Percentiles rank a stretch among this genome's conserved stretches.
Evolutionary conservation across 2,113 vertebrate genomes (phyloP).

Genomic region (Turdus rufiventris): DNA sequence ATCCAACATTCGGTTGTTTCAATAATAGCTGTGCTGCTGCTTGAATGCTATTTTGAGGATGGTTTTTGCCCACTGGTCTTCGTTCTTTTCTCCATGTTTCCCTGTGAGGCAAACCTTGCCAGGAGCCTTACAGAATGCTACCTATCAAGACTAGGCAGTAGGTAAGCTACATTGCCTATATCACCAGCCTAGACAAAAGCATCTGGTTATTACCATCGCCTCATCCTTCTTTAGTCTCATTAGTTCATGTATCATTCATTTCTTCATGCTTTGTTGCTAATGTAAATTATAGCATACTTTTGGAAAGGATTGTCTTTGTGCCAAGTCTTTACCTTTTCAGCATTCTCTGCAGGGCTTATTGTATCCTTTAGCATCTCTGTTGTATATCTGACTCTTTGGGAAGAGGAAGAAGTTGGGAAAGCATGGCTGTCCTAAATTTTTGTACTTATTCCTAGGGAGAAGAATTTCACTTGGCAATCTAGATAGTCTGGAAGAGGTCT

Average conservation of each 20-base stretch:
- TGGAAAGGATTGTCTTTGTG: not conserved
- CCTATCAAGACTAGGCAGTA: conserved; percentile 6
- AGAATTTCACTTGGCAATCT: not conserved
- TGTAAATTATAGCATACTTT: not conserved
- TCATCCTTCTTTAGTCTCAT: not conserved
- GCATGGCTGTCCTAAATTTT: not conserved
- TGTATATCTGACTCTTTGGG: not conserved
- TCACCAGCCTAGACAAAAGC: not conserved
- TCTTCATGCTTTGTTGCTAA: not conserved
- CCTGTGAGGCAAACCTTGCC: not conserved
- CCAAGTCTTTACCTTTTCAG: not conserved
- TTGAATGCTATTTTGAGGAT: not conserved
- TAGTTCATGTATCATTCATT: not conserved
- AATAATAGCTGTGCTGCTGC: not conserved
- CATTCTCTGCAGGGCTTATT: not conserved
- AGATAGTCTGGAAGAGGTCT: not conserved
- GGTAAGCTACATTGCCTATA: not conserved
- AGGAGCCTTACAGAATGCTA: conserved; percentile 12
- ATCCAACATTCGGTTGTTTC: not conserved
- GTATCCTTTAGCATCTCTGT: not conserved
- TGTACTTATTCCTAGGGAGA: not conserved
- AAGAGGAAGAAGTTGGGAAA: not conserved
- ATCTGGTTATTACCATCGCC: conserved; percentile 1
- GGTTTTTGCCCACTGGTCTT: not conserved
- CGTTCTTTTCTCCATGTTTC: not conserved